Evolutionary conservation across 2,797 vertebrate species (phyloP), one percentile per base, ranked within the genome.

Genomic region (Pseudocheirus occidentalis): DNA sequence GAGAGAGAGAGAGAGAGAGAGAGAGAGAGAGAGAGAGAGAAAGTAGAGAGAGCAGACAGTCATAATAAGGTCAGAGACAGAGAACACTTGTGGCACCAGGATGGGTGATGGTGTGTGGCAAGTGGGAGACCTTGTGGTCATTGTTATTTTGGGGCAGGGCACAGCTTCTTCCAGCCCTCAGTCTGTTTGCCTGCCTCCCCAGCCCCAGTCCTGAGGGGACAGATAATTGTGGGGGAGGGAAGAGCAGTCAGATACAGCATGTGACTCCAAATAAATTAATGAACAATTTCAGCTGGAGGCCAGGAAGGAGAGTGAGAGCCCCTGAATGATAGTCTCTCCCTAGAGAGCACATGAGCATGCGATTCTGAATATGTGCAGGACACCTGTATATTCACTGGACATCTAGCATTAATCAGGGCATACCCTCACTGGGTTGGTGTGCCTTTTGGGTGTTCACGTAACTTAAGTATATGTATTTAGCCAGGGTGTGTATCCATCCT

Each of bases 81-180:
- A 90, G 58, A 93, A 94, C 96, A 97, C 97, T 97, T 97, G 96
- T 97, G 91, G 96, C 96, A 92, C 24, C 53, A 53, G 91, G 90
- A 90, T 92, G 90, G 14, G 92, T 92, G 58, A 55, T 0, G 16
- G 91, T 50, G 31, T 89, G 92, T 95, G 92, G 91, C 31, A 28
- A 50, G 92, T 92, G 91, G 92, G 92, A 57, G 89, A 90, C 50
- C 90, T 55, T 31, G 55, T 92, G 11, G 91, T 53, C n/a, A 9
- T 11, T 27, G 53, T n/a, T 31, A 9, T 90, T 92, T n/a, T 6
- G 50, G 92, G 40, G 92, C 90, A 81, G 94, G 89, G 90, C 95
- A 92, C 90, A 97, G 93, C 95, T 81, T 18, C 66, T 73, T 73
- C 5, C 16, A 40, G 5, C 10, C 34, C n/a, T 73, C 16, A 18